A percentile compares a stretch with the other conserved stretches of the same genome.
These are phyloP conservation scores for Perdita meconis DNA, from an alignment of 2,888 invertebrate genomes.

Conservation along the genomic window DNA sequence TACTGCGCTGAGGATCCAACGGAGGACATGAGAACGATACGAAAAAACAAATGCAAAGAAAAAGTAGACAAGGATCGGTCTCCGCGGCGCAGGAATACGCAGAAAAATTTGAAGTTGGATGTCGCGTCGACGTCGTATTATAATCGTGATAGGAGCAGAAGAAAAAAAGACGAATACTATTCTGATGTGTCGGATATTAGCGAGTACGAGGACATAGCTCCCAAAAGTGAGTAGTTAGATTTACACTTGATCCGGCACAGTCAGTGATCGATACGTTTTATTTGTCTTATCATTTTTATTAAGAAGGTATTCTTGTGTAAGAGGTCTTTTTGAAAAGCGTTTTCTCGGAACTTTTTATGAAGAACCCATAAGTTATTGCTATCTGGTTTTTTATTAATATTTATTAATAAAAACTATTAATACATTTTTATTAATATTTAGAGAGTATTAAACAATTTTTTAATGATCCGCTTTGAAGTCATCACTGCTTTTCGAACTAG, in stretches of 20 bases:
- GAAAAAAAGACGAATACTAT: conserved; percentile 11
- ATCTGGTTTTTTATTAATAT: too few relatives aligned
- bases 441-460: too few relatives aligned
- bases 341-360: too few relatives aligned
- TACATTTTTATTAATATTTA: too few relatives aligned
- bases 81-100: conserved; percentile 19
- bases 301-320: too few relatives aligned
- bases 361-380: too few relatives aligned
- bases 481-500: too few relatives aligned
- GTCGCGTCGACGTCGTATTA: conserved; percentile 16
- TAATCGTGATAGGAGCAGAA: conserved; percentile 29
- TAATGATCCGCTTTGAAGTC: too few relatives aligned
- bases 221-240: not conserved
- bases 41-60: conserved; percentile 42
- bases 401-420: too few relatives aligned
- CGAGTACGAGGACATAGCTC: conserved; percentile 39
- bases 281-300: not conserved
- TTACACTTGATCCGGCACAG: conserved; percentile 5
- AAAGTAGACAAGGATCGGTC: conserved; percentile 36
- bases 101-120: conserved; percentile 10
- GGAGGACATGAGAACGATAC: not conserved
- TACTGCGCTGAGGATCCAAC: not conserved
- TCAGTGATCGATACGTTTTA: not conserved
- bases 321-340: too few relatives aligned
- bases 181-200: conserved; percentile 54